Percentiles rank a stretch among this genome's conserved stretches.
Evolutionary conservation across 2,113 vertebrate species (phyloP).

Genomic region (Grammomys dolichurus): DNA sequence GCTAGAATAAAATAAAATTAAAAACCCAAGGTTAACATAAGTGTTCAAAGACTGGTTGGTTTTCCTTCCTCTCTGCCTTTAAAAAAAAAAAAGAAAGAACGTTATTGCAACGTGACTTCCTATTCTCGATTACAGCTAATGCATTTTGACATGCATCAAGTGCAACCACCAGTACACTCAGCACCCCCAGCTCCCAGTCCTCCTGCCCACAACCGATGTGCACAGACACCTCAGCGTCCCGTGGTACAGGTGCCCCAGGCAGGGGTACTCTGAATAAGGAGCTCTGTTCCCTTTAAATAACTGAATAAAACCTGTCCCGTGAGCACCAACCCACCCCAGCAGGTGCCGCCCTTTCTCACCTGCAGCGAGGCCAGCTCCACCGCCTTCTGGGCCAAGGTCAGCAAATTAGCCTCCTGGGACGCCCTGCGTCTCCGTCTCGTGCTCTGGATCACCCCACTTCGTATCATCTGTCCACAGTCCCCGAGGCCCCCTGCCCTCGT

Average conservation of each 20-base stretch:
- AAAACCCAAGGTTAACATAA: neutral
- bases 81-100: neutral
- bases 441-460: slow-evolving; percentile 95
- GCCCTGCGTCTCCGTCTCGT: slow-evolving; percentile 92
- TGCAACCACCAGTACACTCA: neutral
- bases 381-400: slow-evolving; percentile 97
- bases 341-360: slow-evolving; percentile 58
- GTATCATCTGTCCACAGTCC: slow-evolving; percentile 89
- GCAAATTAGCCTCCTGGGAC: slow-evolving; percentile 97
- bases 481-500: slow-evolving; percentile 69
- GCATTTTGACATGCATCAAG: neutral
- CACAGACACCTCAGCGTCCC: neutral
- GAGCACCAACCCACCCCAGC: neutral
- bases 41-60: neutral
- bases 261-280: neutral
- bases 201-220: neutral
- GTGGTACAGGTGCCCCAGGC: neutral
- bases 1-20: neutral
- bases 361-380: slow-evolving; percentile 96
- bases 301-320: neutral
- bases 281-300: neutral
- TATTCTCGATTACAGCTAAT: neutral
- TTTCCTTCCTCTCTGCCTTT: neutral
- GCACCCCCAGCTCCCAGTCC: neutral
- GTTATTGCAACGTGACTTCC: neutral